Evolutionary conservation across 2,888 invertebrate species (phyloP), one percentile per base, ranked within the genome.

Genomic region (Hemaris fuciformis): DNA sequence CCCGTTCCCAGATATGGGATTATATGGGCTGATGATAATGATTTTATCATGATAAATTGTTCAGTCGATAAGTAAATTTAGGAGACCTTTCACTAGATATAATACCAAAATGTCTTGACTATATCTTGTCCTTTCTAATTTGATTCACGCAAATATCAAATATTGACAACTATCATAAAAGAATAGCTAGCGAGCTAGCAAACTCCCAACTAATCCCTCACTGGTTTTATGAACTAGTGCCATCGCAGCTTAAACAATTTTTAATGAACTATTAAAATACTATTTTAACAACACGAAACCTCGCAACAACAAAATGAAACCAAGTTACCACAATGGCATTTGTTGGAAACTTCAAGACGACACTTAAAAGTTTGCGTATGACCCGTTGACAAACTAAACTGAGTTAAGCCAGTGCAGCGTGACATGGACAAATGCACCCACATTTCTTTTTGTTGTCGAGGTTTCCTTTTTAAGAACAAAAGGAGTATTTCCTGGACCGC

Each of bases 301-400:
- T 53, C 7, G 18, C 27, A 13, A 31, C 10, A 4, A 53, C 10
- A 53, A 27, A 31, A 53, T 18, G 53, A 53, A 53, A 53, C 31
- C 31, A 31, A 27, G 38, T n/a, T n/a, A 53, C 15, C 48, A 53
- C 53, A 53, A 53, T 27, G 53, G 53, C n/a, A 46, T n/a, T 46
- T n/a, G 10, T 46, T n/a, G 10, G 27, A 18, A 53, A 53, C 53
- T 53, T 53, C 18, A 53, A 53, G 18, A 53, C 15, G 15, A 27
- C 18, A 53, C 53, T 31, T 31, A 20, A 31, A 53, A 53, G 31
- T 53, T 53, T 18, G 23, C 10, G 20, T 53, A 31, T 53, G 31
- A 53, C 53, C 53, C 53, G 27, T 53, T 31, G 31, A 18, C 31
- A 10, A 53, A 53, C 27, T 53, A 18, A 27, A 53, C 53, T n/a